phyloP scores from a whole-genome alignment of 2,113 vertebrate species.

The Megaptera novaeangliae region DNA sequence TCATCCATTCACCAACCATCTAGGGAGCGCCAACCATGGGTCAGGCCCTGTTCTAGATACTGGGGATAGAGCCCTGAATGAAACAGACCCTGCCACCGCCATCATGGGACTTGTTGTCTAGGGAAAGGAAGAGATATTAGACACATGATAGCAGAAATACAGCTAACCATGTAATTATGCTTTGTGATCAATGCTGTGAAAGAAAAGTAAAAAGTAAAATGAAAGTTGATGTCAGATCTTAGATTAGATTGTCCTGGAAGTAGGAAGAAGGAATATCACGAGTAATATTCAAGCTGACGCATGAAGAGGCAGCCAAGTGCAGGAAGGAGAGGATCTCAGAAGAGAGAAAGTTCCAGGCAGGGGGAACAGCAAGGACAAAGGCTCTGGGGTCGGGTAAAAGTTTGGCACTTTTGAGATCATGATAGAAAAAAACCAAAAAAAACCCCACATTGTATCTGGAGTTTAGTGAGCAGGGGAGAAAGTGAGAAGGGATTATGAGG shows the following conservation, averaged over 20 bases:
- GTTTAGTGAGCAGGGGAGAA: not conserved
- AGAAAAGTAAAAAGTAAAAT: not conserved
- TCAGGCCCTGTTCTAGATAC: not conserved
- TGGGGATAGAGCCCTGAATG: rapidly evolving
- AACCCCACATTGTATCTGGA: not conserved
- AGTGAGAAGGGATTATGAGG: not conserved
- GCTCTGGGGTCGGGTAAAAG: not conserved
- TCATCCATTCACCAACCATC: not conserved
- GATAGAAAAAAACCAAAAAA: not conserved
- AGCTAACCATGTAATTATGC: not conserved
- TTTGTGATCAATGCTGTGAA: not conserved
- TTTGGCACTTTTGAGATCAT: not conserved
- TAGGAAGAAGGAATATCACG: not conserved
- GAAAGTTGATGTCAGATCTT: not conserved
- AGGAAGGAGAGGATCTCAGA: not conserved
- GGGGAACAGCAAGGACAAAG: not conserved
- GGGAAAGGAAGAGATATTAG: not conserved
- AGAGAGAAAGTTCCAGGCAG: not conserved
- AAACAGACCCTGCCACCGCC: not conserved
- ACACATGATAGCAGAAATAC: not conserved
- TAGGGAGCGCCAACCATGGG: not conserved
- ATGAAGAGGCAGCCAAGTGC: not conserved
- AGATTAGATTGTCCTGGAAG: not conserved
- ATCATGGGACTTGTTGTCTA: not conserved
- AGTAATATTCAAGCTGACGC: not conserved